Base-by-base conservation (phyloP, 1,140 invertebrate species). In the Bicyclus anynana region DNA sequence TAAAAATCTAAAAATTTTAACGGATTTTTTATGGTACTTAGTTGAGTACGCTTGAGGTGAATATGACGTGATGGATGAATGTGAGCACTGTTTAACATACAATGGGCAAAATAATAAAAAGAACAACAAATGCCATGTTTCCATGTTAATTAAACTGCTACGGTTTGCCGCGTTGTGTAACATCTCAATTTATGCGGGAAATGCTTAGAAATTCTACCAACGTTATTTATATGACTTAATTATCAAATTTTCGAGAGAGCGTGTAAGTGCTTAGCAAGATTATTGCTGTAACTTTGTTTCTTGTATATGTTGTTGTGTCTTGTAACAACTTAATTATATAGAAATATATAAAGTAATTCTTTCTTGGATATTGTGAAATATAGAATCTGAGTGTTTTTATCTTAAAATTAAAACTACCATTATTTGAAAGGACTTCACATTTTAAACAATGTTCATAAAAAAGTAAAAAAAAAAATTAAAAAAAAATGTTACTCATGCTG, bases 41-140 rank as follows among this genome's bases (percentile, higher is more conserved):
- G 37, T 14, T 38, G 33, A 47, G 33, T 48, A 27, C 33, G 48
- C 55, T 50, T 42, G 29, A 33, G 27, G 14, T 37, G 42, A 81
- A 81, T 82, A 79, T 82, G 73, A 84, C 64, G 76, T 80, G 75
- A 81, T 82, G 76, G 76, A 82, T 80, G 71, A 70, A 69, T 69
- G 69, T 67, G 51, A 67, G 55, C 33, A 46, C 72, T 79, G 67
- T 48, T 85, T 85, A 78, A 67, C 82, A 85, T 85, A 85, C 82
- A 85, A 85, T 85, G 78, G 82, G 64, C 72, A 73, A 70, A 80
- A 77, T 60, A 60, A 60, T 54, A 75, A 68, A 74, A 79, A 74
- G 47, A 48, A 66, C 46, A 55, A 60, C 64, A 69, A 64, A 72
- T 50, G 58, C 75, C 69, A 80, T 71, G 72, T 78, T 67, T 59